These are phyloP conservation scores for Distichodus sexfasciatus DNA, from an alignment of 2,797 vertebrate species.

Conservation along the genomic window DNA sequence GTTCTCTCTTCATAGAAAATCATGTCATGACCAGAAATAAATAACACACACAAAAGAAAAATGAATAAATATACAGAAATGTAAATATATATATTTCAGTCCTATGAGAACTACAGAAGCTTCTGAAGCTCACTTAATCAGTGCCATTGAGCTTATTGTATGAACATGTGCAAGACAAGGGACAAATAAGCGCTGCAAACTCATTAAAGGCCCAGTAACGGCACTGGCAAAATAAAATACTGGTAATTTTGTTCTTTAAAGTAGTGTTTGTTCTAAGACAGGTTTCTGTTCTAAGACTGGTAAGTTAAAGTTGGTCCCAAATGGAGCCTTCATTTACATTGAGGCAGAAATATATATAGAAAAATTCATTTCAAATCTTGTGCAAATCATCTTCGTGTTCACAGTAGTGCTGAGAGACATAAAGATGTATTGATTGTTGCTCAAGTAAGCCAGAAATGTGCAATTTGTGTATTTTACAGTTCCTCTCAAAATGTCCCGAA, in stretches of 20 bases:
- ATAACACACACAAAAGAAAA: conserved; percentile 13
- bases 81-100: conserved; percentile 20
- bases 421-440: neutral
- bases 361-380: too few species aligned
- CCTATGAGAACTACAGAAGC: neutral
- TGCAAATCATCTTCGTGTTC: neutral
- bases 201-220: neutral
- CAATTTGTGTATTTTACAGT: neutral
- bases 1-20: neutral
- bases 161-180: neutral
- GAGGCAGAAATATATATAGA: too few species aligned
- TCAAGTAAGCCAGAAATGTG: neutral
- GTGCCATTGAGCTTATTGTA: neutral
- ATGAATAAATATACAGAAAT: conserved; percentile 41
- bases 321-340: neutral
- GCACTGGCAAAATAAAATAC: neutral
- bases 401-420: neutral
- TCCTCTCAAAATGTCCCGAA: neutral
- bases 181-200: neutral
- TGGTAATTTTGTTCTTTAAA: neutral
- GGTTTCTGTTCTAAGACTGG: neutral
- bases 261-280: neutral
- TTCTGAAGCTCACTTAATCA: neutral
- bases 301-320: neutral
- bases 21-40: neutral